Base-by-base conservation (phyloP, 1,140 invertebrate species). In the Phymastichus coffea region DNA sequence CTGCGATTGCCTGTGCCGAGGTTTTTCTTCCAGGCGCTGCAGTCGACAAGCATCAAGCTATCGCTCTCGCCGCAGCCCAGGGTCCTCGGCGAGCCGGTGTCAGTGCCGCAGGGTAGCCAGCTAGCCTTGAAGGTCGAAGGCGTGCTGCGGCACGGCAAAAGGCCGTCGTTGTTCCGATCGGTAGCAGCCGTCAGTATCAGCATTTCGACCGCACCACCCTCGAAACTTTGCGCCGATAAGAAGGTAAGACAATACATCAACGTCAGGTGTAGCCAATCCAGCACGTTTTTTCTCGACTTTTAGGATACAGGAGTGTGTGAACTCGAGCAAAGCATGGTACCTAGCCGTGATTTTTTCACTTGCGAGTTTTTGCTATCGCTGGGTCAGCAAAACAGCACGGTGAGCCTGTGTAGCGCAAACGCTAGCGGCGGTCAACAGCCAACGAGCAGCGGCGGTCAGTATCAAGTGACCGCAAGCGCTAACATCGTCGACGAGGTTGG, bases 21-120 rank as follows among this genome's bases (percentile, higher is more conserved):
- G 33, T 94, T 89, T 69, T 94, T 94, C 73, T 96, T 94, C 80
- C 93, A 96, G 83, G 85, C 87, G 6, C 77, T 94, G 9, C 93
- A 95, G 74, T 86, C 86, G 1, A 95, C 93, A 7, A 85, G 83
- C 55, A 86, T 93, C 1, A 86, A 93, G 80, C 75, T 96, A 43
- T 90, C 91, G 1, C 86, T 96, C 8, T 90, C 88, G 26, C 93
- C 93, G 0, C 91, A 93, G 73, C 91, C 92, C 0, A 79, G 89
- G 63, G 85, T 86, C 26, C 80, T 86, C 70, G 88, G 88, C 1
- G 91, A 94, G 66, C 88, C 88, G 0, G 86, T 94, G 7, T 84
- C 86, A 26, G 86, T 93, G 3, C 86, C 88, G 28, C 84, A 86
- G 23, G 89, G 90, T 37, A 89, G 88, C 48, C 87, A 92, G 57